A percentile compares a stretch with the other conserved stretches of the same genome.
These are phyloP conservation scores for Botia kubotai DNA, from an alignment of 2,797 vertebrate species.

Conservation along the genomic window DNA sequence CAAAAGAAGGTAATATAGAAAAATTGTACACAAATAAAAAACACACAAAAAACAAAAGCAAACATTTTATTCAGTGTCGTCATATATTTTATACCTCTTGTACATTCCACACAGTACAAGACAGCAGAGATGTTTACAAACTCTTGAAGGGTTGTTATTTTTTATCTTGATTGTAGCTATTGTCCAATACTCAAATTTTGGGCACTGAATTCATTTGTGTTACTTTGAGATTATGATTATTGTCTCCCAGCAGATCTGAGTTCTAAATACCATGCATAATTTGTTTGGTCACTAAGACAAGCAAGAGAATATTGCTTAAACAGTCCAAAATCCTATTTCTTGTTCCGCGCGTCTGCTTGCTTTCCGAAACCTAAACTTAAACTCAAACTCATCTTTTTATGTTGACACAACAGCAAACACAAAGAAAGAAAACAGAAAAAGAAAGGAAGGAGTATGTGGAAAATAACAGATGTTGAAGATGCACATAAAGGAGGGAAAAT, in stretches of 20 bases:
- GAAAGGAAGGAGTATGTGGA: slow-evolving; percentile 17
- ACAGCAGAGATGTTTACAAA: slow-evolving; percentile 59
- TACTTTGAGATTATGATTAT: slow-evolving; percentile 42
- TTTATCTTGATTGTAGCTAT: slow-evolving; percentile 59
- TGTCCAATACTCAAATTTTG: slow-evolving; percentile 45
- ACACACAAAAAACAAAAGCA: slow-evolving; percentile 81
- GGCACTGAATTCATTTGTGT: slow-evolving; percentile 38
- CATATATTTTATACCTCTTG: slow-evolving; percentile 58
- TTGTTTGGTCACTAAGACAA: slow-evolving; percentile 64
- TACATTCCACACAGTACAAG: slow-evolving; percentile 59
- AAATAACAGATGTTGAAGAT: slow-evolving; percentile 59
- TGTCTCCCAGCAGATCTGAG: slow-evolving; percentile 42
- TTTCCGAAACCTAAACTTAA: slow-evolving; percentile 42
- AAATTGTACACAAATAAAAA: slow-evolving; percentile 88
- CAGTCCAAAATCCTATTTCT: slow-evolving; percentile 69
- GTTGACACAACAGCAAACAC: slow-evolving; percentile 36
- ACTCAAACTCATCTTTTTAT: slow-evolving; percentile 40
- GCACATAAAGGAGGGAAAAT: slow-evolving; percentile 65
- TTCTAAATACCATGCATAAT: slow-evolving; percentile 75
- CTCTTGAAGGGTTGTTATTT: slow-evolving; percentile 42
- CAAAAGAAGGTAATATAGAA: slow-evolving; percentile 87
- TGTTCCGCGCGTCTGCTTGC: slow-evolving; percentile 39
- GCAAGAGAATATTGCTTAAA: slow-evolving; percentile 67
- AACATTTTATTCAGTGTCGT: slow-evolving; percentile 65
- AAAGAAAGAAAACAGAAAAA: slow-evolving; percentile 7